These are phyloP conservation scores for Ianthella basta DNA, from an alignment of 37 sponge, comb jelly and placozoan genomes.

Conservation along the genomic window DNA sequence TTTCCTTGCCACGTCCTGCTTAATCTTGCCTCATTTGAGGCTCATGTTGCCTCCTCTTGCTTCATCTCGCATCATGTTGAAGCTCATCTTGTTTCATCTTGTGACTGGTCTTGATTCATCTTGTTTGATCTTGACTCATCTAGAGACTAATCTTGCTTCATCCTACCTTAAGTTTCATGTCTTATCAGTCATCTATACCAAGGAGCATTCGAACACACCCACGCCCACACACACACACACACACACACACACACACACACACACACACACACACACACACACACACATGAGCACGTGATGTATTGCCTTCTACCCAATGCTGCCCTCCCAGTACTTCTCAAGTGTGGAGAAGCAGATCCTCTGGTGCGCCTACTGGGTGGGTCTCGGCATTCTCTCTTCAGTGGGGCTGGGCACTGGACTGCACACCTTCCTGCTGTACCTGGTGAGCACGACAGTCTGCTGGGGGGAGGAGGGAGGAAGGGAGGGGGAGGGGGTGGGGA, in stretches of 20 bases:
- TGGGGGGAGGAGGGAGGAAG: background rate
- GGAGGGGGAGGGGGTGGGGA: background rate
- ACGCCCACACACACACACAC: constrained; percentile 12
- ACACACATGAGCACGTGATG: no score
- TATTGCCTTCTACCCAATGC: background rate
- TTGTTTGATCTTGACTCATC: no score
- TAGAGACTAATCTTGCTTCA: no score
- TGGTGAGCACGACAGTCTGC: constrained; percentile 36
- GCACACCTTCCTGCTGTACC: constrained; percentile 96
- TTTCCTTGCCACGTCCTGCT: no score
- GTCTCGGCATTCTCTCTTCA: constrained; percentile 93
- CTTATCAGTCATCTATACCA: background rate
- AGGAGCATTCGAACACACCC: background rate
- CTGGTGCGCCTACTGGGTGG: constrained; percentile 95
- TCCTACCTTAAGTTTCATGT: no score
- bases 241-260: constrained; percentile 2
- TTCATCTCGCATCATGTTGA: no score
- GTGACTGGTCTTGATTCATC: no score
- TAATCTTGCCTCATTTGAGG: no score
- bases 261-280: constrained; percentile 3
- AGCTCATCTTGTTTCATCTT: no score
- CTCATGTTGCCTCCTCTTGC: no score
- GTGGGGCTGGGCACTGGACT: constrained; percentile 97
- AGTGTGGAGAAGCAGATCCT: constrained; percentile 45
- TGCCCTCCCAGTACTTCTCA: constrained; percentile 53